Conservation (phyloP, 2,888 invertebrate genomes). For the Dastarcus helophoroides region DNA sequence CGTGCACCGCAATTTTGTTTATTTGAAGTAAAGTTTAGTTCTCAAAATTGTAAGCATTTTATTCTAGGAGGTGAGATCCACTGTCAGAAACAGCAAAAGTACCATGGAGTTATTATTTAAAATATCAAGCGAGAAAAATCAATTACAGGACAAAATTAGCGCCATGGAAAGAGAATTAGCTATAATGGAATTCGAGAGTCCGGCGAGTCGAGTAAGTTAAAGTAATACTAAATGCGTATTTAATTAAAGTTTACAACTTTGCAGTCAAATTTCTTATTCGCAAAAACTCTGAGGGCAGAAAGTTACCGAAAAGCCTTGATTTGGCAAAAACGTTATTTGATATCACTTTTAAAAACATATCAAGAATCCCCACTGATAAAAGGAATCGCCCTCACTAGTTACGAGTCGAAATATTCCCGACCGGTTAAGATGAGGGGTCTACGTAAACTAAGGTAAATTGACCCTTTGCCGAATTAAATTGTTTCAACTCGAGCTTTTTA, state of each 20-base stretch:
- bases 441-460: constrained; percentile 12
- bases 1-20: too few species aligned
- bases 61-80: constrained; percentile 39
- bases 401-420: constrained; percentile 20
- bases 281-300: constrained; percentile 65
- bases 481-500: constrained; percentile 20
- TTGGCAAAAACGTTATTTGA: constrained; percentile 83
- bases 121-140: constrained; percentile 38
- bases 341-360: constrained; percentile 48
- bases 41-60: too few species aligned
- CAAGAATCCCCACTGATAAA: constrained; percentile 19
- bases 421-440: constrained; percentile 11
- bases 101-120: constrained; percentile 36
- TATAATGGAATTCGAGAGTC: constrained; percentile 6
- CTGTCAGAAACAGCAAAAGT: constrained; percentile 42
- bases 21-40: too few species aligned
- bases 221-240: neutral
- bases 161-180: constrained; percentile 28
- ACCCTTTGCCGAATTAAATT: constrained; percentile 2
- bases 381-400: constrained; percentile 2
- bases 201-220: constrained; percentile 6
- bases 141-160: constrained; percentile 38
- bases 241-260: constrained; percentile 20
- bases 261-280: constrained; percentile 48
- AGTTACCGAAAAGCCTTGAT: constrained; percentile 78